A percentile compares a stretch with the other conserved stretches of the same genome.
Conservation (phyloP, 2,797 vertebrate genomes). For the Rhinoraja longicauda region DNA sequence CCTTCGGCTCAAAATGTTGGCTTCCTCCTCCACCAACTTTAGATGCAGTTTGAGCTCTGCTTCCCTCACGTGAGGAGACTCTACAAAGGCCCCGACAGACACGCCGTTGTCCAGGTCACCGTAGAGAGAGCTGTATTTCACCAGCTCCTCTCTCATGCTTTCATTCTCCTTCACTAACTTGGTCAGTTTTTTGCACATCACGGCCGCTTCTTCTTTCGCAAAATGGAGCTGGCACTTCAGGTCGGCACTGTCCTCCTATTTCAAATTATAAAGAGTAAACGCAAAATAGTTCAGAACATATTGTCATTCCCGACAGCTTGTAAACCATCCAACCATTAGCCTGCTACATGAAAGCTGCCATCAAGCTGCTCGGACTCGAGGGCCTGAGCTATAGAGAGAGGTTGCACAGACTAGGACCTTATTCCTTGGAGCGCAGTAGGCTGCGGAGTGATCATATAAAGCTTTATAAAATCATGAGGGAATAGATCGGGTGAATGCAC, state of each 20-base stretch:
- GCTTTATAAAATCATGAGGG: too few species aligned
- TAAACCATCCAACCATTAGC: too few species aligned
- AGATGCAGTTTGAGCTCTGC: constrained; percentile 87
- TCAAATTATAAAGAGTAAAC: neutral
- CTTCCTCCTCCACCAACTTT: constrained; percentile 95
- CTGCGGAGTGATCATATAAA: too few species aligned
- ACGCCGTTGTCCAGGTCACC: constrained; percentile 84
- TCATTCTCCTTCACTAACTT: constrained; percentile 93
- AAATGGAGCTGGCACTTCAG: constrained; percentile 96
- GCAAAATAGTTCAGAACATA: neutral
- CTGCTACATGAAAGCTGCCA: too few species aligned
- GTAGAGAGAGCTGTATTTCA: constrained; percentile 81
- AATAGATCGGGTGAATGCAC: too few species aligned
- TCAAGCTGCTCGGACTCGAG: too few species aligned
- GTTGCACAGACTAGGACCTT: too few species aligned
- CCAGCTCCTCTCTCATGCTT: constrained; percentile 87
- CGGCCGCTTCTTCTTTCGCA: constrained; percentile 90
- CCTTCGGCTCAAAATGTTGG: constrained; percentile 87
- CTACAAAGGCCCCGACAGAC: constrained; percentile 81
- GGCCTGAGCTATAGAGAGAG: too few species aligned
- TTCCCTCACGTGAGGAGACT: constrained; percentile 86
- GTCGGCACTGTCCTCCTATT: constrained; percentile 88
- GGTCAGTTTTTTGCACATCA: constrained; percentile 97
- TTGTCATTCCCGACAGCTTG: too few species aligned
- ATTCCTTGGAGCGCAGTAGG: too few species aligned